phyloP scores from a whole-genome alignment of 1,140 invertebrate genomes.

The Pogonus chalceus region DNA sequence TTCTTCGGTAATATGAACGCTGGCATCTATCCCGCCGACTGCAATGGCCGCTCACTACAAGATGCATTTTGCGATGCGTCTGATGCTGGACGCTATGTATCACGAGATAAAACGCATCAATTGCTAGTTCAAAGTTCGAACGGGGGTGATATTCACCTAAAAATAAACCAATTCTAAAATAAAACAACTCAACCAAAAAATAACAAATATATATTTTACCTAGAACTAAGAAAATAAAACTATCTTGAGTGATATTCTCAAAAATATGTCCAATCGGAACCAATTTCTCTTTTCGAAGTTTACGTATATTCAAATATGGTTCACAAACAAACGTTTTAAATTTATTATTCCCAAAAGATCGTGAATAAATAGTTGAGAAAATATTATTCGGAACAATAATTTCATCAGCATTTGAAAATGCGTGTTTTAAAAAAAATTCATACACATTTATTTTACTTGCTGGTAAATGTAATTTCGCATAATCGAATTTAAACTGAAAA shows the following conservation, averaged over 20 bases:
- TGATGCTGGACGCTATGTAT: not conserved
- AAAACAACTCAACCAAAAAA: no score
- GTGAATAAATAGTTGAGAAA: not conserved
- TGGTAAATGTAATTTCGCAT: not conserved
- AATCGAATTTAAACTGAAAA: not conserved
- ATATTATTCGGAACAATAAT: not conserved
- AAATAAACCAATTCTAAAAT: no score
- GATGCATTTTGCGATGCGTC: not conserved
- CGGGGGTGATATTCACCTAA: not conserved
- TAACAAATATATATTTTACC: not conserved
- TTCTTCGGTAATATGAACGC: not conserved
- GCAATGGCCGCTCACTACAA: not conserved
- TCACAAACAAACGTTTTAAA: not conserved
- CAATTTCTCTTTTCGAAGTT: not conserved
- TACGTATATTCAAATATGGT: not conserved
- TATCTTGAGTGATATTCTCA: not conserved
- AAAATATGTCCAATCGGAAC: not conserved
- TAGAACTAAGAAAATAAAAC: not conserved
- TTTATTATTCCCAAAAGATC: not conserved
- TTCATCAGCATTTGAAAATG: not conserved
- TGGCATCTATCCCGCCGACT: not conserved
- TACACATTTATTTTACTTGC: not conserved
- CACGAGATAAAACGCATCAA: not conserved
- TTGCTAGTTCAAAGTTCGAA: not conserved
- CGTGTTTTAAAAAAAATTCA: not conserved